Percentiles rank a stretch among this genome's conserved stretches.
Evolutionary conservation across 2,888 invertebrate species (phyloP).

Genomic region (Campoplex nolae): DNA sequence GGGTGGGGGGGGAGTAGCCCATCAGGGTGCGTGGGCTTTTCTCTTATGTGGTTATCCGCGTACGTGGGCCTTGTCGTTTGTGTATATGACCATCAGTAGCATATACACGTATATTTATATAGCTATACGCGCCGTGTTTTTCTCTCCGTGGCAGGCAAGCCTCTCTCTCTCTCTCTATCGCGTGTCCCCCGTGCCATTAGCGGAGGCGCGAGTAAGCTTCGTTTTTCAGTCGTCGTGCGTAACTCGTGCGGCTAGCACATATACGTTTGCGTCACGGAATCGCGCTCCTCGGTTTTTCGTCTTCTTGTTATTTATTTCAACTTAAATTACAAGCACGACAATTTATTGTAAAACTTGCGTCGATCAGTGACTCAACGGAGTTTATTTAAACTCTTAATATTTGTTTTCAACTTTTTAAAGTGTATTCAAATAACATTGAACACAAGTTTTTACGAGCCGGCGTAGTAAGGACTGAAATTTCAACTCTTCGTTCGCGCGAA

Average conservation of each 20-base stretch:
- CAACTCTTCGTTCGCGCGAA: neutral
- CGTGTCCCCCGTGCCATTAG: constrained; percentile 55
- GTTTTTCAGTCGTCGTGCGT: constrained; percentile 70
- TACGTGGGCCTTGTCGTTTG: constrained; percentile 55
- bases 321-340: neutral
- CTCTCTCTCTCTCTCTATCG: constrained; percentile 29
- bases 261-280: constrained; percentile 4
- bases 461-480: neutral
- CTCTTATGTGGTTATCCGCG: constrained; percentile 36
- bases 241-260: constrained; percentile 62
- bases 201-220: constrained; percentile 32
- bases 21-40: constrained; percentile 58
- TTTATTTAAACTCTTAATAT: neutral
- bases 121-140: constrained; percentile 9
- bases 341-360: neutral
- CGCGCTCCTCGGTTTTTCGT: constrained; percentile 24
- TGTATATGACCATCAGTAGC: constrained; percentile 36
- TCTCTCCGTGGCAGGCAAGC: constrained; percentile 14
- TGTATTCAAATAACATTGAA: neutral
- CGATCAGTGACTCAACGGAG: neutral
- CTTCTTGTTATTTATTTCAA: neutral
- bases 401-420: neutral
- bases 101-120: neutral
- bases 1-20: constrained; percentile 4
- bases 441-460: neutral